These are phyloP conservation scores for Chinchilla lanigera DNA, from an alignment of 2,113 vertebrate genomes.

Conservation along the genomic window DNA sequence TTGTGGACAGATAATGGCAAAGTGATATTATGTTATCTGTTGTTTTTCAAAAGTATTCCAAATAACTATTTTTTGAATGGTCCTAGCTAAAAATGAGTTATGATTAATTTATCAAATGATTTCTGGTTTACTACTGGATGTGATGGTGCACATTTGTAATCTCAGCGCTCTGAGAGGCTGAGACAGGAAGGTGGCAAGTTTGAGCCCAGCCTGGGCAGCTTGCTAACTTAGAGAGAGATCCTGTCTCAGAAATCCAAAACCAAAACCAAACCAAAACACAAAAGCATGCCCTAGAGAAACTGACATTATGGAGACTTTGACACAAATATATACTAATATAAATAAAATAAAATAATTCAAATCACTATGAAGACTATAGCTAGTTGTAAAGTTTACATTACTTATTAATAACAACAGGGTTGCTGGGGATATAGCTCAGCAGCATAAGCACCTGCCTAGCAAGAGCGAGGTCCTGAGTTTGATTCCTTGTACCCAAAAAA, in stretches of 20 bases:
- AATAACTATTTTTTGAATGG: conserved; percentile 49
- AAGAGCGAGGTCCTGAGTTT: too few species aligned
- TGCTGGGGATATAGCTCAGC: too few species aligned
- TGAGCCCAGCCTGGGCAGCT: background rate
- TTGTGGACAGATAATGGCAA: conserved; percentile 41
- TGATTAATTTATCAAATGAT: conserved; percentile 6
- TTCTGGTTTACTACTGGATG: background rate
- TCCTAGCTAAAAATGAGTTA: conserved; percentile 23
- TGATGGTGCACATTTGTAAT: background rate
- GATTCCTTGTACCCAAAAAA: too few species aligned
- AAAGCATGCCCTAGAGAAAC: background rate
- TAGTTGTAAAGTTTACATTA: conserved; percentile 40
- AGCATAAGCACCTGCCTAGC: too few species aligned
- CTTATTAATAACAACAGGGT: background rate
- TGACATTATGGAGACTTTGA: background rate
- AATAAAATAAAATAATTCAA: conserved; percentile 50
- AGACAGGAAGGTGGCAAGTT: background rate
- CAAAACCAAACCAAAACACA: background rate
- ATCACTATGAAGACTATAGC: background rate
- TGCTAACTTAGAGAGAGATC: background rate
- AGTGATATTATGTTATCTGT: conserved; percentile 14
- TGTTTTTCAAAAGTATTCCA: conserved; percentile 47
- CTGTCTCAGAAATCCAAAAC: background rate
- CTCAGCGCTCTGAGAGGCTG: background rate
- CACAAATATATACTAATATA: background rate